phyloP scores from a whole-genome alignment of 1,140 invertebrate species.

The Hetaerina americana region DNA sequence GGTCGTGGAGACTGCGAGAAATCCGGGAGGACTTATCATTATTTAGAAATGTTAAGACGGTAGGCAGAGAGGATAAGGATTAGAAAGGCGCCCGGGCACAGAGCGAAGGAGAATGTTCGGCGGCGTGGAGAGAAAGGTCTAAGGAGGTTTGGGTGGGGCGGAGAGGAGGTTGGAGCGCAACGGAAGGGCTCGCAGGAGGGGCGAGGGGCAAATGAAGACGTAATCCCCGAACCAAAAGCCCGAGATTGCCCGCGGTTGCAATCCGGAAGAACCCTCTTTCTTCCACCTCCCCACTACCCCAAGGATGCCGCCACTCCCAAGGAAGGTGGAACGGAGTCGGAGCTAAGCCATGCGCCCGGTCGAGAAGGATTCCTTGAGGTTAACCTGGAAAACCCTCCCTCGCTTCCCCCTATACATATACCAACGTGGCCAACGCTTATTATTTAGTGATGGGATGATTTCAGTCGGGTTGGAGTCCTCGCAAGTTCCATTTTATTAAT shows the following conservation, averaged over 20 bases:
- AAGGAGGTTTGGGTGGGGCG: no score
- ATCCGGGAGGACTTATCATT: not conserved
- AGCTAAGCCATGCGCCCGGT: not conserved
- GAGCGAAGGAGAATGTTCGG: no score
- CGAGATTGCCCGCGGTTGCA: not conserved
- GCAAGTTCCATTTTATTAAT: no score
- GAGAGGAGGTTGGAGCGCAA: no score
- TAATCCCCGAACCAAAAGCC: not conserved
- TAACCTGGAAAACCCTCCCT: not conserved
- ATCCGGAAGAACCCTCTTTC: not conserved
- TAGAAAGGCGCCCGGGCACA: no score
- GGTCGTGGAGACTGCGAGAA: no score
- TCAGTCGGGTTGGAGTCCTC: no score
- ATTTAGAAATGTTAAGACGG: not conserved
- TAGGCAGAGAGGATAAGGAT: not conserved
- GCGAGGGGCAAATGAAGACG: not conserved
- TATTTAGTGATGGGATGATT: not conserved
- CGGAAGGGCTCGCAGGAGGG: no score
- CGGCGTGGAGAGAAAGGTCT: no score
- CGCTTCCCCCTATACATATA: no score
- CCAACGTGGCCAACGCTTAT: not conserved
- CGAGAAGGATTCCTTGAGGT: not conserved
- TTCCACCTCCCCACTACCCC: no score
- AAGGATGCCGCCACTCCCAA: not conserved
- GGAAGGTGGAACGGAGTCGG: no score